These are phyloP conservation scores for Carollia perspicillata DNA, from an alignment of 2,113 vertebrate genomes.

Conservation along the genomic window DNA sequence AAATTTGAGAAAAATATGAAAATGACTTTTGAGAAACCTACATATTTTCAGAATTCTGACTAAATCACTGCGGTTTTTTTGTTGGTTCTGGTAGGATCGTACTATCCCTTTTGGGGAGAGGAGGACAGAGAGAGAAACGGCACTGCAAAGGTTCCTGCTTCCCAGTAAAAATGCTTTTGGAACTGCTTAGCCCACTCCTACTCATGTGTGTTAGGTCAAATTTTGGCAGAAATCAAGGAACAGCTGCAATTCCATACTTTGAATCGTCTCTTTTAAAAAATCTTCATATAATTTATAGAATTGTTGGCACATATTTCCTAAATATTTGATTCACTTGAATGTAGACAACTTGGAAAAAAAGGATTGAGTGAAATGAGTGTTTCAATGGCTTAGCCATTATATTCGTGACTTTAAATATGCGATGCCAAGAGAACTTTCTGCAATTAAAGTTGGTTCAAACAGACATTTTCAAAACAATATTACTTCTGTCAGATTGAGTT, in stretches of 20 bases:
- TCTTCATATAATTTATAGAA: conserved; percentile 44
- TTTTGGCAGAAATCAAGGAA: conserved; percentile 39
- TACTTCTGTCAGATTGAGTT: background rate
- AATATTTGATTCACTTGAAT: conserved; percentile 14
- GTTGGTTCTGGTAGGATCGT: background rate
- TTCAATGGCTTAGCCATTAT: background rate
- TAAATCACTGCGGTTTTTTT: conserved; percentile 37
- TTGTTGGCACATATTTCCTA: conserved; percentile 13
- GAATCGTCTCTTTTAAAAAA: conserved; percentile 49
- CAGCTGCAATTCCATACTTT: conserved; percentile 54
- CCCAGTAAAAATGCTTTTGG: conserved; percentile 1
- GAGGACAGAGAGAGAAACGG: background rate
- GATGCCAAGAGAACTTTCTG: conserved; percentile 16
- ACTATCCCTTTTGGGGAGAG: background rate
- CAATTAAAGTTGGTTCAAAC: background rate
- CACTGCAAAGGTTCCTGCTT: conserved; percentile 5
- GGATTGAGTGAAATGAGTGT: background rate
- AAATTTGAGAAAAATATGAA: conserved; percentile 37
- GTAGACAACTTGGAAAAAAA: conserved; percentile 38
- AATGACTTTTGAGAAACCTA: conserved; percentile 31
- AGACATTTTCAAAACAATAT: background rate
- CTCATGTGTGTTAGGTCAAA: conserved; percentile 43
- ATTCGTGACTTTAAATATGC: background rate
- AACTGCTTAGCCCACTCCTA: background rate
- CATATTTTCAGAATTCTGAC: conserved; percentile 31